Base-by-base conservation (phyloP, 2,113 vertebrate species). In the Chaenogobius annularis region DNA sequence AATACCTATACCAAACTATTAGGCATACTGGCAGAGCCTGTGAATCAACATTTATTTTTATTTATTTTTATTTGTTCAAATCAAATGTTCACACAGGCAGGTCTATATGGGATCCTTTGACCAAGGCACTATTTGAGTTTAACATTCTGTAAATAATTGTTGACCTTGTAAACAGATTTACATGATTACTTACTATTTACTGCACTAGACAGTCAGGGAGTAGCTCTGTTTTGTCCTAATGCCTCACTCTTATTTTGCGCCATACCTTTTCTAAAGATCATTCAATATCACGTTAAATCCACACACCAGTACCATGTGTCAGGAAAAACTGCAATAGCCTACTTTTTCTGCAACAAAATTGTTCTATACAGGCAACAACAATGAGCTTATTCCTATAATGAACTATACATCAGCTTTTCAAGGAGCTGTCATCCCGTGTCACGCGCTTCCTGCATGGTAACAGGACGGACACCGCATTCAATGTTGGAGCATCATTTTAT, bases 401-500 rank as follows among this genome's bases (percentile, higher is more conserved):
- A 35, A 23, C 22, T 12, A 7, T 7, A 11, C 0, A 55, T 7
- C 20, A 37, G 17, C 50, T n/a, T 3, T 8, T 35, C 26, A 54
- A 7, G 4, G 10, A 11, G 26, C 58, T 59, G 8, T 35, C 13
- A 59, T 26, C 40, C 43, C 15, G 66, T 35, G 43, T 70, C 6
- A 26, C 55, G 48, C 10, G 65, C 58, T 9, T 26, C 17, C 58
- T 61, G 40, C 14, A 70, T 35, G 31, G 22, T 15, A 43, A 13
- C 1, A 0, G 1, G 13, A 2, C 7, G 23, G 43, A 62, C 0
- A 58, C n/a, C 23, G 64, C 13, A 22, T 3, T 14, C 7, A n/a
- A 5, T 23, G 3, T 52, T 62, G 37, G 14, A 74, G 66, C 74
- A 64, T 73, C 66, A 7, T 68, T 80, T 46, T 63, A n/a, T 65